Conservation (phyloP, 2,888 invertebrate species). For the Sarcophaga rosellei region DNA sequence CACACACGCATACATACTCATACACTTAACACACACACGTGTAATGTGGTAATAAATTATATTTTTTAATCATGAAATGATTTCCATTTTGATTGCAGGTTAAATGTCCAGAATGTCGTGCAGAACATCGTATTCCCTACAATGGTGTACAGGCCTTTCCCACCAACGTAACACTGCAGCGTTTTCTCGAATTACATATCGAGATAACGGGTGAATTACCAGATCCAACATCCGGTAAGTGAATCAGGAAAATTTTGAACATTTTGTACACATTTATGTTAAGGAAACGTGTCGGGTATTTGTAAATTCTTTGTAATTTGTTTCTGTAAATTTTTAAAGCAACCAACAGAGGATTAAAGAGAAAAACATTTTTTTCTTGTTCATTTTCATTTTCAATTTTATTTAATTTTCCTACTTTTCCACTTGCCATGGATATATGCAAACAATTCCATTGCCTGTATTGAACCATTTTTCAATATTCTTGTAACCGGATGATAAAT, state of each 20-base stretch:
- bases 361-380: no score
- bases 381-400: not conserved
- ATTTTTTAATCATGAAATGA: conserved; percentile 1
- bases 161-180: conserved; percentile 96
- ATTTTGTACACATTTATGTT: no score
- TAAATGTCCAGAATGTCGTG: conserved; percentile 98
- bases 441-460: conserved; percentile 4
- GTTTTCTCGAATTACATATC: conserved; percentile 96
- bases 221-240: conserved; percentile 89
- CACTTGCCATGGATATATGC: conserved; percentile 13
- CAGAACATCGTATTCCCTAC: conserved; percentile 97
- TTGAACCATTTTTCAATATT: conserved; percentile 6
- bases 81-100: conserved; percentile 83
- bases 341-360: no score
- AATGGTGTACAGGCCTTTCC: conserved; percentile 97
- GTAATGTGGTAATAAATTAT: conserved; percentile 8
- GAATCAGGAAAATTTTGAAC: not conserved
- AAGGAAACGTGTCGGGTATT: no score
- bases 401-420: not conserved
- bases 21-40: not conserved
- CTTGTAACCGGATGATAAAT: conserved; percentile 14
- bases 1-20: not conserved
- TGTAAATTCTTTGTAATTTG: no score
- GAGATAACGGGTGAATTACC: conserved; percentile 95
- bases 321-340: no score